phyloP scores from a whole-genome alignment of 2,888 invertebrate species.

The Aelia acuminata region DNA sequence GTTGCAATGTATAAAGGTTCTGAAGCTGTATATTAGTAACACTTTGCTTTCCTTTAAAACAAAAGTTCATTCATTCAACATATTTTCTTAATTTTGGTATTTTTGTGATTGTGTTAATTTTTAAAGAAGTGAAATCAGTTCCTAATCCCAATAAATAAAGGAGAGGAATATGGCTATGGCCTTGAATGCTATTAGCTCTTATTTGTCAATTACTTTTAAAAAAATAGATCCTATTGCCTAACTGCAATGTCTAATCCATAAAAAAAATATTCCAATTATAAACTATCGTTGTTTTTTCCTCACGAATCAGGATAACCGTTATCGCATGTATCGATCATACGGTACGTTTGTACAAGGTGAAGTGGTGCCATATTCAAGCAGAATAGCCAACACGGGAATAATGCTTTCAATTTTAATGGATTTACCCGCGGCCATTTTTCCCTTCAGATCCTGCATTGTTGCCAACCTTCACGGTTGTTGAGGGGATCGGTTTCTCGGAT shows the following conservation, averaged over 20 bases:
- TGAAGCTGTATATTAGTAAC: no score
- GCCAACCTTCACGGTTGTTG: conserved; percentile 43
- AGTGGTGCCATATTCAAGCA: not conserved
- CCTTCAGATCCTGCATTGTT: conserved; percentile 19
- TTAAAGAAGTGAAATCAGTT: no score
- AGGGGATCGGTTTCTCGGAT: conserved; percentile 34
- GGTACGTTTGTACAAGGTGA: not conserved
- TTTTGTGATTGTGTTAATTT: no score
- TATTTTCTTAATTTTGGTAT: no score
- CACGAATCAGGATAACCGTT: not conserved
- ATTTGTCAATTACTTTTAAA: not conserved
- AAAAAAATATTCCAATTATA: no score
- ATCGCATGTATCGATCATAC: not conserved
- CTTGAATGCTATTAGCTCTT: not conserved
- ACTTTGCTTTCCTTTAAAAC: no score
- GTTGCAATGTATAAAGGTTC: no score
- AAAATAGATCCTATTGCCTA: not conserved
- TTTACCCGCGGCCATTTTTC: conserved; percentile 29
- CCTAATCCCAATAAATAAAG: not conserved
- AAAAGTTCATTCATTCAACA: no score
- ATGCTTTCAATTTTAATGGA: conserved; percentile 50
- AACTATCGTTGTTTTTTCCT: not conserved
- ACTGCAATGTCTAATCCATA: not conserved
- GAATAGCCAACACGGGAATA: conserved; percentile 25
- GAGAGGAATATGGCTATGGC: not conserved